Conservation (phyloP, 2,888 invertebrate genomes). For the Epinotia nisella region DNA sequence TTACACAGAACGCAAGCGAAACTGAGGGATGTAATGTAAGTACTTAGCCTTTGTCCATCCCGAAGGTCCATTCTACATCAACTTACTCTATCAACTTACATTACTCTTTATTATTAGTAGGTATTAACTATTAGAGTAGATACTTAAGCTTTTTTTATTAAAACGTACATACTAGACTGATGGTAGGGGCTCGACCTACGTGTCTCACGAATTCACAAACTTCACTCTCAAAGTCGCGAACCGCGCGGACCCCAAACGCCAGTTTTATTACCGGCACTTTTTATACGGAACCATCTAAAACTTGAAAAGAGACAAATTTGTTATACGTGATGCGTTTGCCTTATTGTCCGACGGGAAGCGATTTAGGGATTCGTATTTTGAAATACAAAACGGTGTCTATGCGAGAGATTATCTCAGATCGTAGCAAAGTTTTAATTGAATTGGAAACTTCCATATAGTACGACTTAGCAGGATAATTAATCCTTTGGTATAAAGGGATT, state of each 20-base stretch:
- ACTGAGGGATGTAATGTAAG: too few relatives aligned
- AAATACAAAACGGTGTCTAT: slow-evolving; percentile 8
- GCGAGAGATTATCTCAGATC: background rate
- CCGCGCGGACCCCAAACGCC: slow-evolving; percentile 42
- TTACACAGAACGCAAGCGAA: too few relatives aligned
- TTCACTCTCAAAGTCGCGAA: slow-evolving; percentile 43
- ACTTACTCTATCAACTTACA: too few relatives aligned
- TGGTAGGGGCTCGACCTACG: slow-evolving; percentile 33
- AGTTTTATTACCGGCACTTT: slow-evolving; percentile 44
- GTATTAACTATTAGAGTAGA: too few relatives aligned
- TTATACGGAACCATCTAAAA: slow-evolving; percentile 42
- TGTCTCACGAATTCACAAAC: slow-evolving; percentile 44
- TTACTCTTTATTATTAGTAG: too few relatives aligned
- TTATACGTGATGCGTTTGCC: slow-evolving; percentile 43
- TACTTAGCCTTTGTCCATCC: too few relatives aligned
- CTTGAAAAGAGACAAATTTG: slow-evolving; percentile 43
- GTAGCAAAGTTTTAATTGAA: background rate
- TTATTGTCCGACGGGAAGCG: slow-evolving; percentile 39
- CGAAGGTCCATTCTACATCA: too few relatives aligned
- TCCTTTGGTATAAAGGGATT: background rate
- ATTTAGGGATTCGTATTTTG: slow-evolving; percentile 29
- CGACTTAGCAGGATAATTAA: background rate
- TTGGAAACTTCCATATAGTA: background rate
- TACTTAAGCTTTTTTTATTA: background rate
- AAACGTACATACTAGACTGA: background rate